Evolutionary conservation across 1,140 invertebrate species (phyloP), one percentile per base, ranked within the genome.

Genomic region (Whitmania pigra): DNA sequence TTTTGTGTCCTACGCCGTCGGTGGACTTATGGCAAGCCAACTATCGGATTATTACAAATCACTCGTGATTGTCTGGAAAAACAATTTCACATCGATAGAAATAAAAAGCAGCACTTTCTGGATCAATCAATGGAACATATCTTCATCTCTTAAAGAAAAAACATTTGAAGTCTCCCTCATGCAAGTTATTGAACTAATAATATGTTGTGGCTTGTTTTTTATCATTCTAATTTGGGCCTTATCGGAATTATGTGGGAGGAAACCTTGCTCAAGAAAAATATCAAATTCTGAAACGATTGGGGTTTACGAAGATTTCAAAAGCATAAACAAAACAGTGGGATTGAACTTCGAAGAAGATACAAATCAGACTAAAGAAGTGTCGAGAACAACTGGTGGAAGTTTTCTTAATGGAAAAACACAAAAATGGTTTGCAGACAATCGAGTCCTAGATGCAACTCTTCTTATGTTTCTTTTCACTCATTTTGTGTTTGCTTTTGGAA

Each of bases 401-500:
- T 25, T 31, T 22, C 57, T 13, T 25, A 13, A 31, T n/a, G 22
- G 7, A 5, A 63, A 31, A 1, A 31, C 29, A 31, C 22, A 63
- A 63, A 22, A 13, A 31, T 63, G 57, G 57, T 63, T 63, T 1
- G 22, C 57, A 13, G 22, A 63, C 57, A 63, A 63, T 20, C 22
- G 29, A 11, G 29, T 63, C 22, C 57, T 63, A 25, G 57, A 63
- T 17, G 57, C 15, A 31, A 31, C 57, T 63, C 22, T 63, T 63
- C 57, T 63, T 20, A 63, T 63, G 57, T 63, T 63, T 63, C 57
- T 63, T 63, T 63, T 25, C 29, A 31, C 29, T 22, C 57, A 63
- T 63, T 63, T 63, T 31, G 22, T 63, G 22, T 63, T 63, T 63
- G 57, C 57, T 63, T 63, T 63, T 63, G 57, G 57, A 63, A 25